Conservation (phyloP, 2,888 invertebrate species). For the Agrochola lota region DNA sequence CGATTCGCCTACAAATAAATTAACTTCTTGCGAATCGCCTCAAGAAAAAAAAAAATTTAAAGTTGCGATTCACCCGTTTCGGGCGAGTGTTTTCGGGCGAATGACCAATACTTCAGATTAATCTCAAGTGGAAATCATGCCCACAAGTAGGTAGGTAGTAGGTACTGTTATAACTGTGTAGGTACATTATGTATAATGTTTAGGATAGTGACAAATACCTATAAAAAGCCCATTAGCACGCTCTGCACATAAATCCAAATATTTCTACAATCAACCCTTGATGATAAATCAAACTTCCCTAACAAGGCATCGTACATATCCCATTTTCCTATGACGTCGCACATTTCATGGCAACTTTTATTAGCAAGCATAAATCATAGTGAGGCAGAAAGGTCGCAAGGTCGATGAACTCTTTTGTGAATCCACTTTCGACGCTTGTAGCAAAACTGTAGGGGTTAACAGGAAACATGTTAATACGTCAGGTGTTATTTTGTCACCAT, state of each 20-base stretch:
- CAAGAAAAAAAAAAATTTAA: no score
- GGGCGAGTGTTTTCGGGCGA: no score
- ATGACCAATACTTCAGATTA: no score
- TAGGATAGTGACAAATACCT: no score
- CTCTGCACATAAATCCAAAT: neutral
- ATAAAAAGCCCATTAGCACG: no score
- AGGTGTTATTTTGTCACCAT: neutral
- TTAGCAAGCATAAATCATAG: slow-evolving; percentile 44
- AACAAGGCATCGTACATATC: slow-evolving; percentile 27
- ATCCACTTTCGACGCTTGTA: slow-evolving; percentile 16
- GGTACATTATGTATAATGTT: no score
- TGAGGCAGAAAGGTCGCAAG: slow-evolving; percentile 40
- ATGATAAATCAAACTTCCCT: slow-evolving; percentile 34
- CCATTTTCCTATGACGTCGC: slow-evolving; percentile 30
- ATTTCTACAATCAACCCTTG: neutral
- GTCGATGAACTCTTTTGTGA: slow-evolving; percentile 31
- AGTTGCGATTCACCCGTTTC: no score
- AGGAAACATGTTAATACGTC: neutral
- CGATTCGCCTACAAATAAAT: no score
- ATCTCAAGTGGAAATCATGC: no score
- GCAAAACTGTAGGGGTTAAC: neutral
- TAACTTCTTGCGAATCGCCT: no score
- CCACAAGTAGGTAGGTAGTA: no score
- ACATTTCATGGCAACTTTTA: slow-evolving; percentile 37
- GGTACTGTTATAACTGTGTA: no score